These are phyloP conservation scores for Sebastolobus altivelis DNA, from an alignment of 2,797 vertebrate species.

Conservation along the genomic window DNA sequence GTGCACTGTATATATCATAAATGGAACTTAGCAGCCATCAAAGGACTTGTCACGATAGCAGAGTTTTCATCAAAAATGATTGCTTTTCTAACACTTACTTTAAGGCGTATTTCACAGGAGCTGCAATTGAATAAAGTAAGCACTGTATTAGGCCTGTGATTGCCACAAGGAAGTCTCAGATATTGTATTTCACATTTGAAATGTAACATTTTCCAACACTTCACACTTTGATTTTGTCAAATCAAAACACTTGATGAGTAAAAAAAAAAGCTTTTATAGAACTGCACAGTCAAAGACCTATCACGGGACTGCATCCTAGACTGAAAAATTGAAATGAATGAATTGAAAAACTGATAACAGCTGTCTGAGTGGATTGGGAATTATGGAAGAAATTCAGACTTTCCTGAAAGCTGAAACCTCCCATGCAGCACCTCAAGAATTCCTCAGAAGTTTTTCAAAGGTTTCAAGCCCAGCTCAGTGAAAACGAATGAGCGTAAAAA, in stretches of 20 bases:
- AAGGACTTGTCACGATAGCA: conserved; percentile 14
- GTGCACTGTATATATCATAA: conserved; percentile 6
- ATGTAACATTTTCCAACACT: conserved; percentile 24
- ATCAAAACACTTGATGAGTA: conserved; percentile 44
- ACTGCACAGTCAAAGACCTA: conserved; percentile 21
- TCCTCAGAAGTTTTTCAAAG: conserved; percentile 53
- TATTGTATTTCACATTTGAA: conserved; percentile 37
- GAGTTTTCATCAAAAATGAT: conserved; percentile 27
- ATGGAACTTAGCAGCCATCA: conserved; percentile 30
- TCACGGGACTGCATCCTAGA: conserved; percentile 17
- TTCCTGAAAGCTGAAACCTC: conserved; percentile 45
- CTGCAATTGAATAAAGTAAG: conserved; percentile 28
- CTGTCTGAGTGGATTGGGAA: conserved; percentile 41
- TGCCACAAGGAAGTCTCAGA: conserved; percentile 20
- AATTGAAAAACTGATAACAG: conserved; percentile 46
- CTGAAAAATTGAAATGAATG: conserved; percentile 27
- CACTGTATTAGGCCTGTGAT: conserved; percentile 15
- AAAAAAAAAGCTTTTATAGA: conserved; percentile 11
- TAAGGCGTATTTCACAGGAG: conserved; percentile 25
- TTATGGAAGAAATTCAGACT: conserved; percentile 37
- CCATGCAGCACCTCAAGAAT: conserved; percentile 41
- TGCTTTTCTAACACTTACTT: conserved; percentile 24
- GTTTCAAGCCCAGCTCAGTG: conserved; percentile 22
- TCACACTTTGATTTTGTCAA: conserved; percentile 24
- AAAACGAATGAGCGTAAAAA: conserved; percentile 31